Base-by-base conservation (phyloP, 2,797 vertebrate species). In the Sebastes trivittatus region DNA sequence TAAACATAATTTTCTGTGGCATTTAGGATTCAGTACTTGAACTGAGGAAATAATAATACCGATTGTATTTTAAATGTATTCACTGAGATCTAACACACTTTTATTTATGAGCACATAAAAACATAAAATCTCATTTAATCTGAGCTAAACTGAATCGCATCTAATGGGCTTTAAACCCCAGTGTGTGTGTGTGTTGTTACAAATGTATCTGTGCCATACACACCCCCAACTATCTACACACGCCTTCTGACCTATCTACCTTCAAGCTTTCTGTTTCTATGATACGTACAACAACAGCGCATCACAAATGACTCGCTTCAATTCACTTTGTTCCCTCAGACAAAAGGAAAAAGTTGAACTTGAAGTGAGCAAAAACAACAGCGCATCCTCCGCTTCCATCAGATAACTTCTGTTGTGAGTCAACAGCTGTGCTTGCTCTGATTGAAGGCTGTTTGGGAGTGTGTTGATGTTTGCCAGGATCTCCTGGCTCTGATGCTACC, bases 401-500 rank as follows among this genome's bases (percentile, higher is more conserved):
- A 72, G 25, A 74, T 23, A 32, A 32, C 18, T 66, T 27, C 38
- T 25, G 16, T 49, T 70, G 36, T n/a, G 29, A 81, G 60, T 55
- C 65, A 58, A n/a, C 68, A 65, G 79, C 72, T 23, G 22, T 16
- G 25, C 10, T 9, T n/a, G 59, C 27, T 80, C 55, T 46, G 69
- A 69, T 63, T 76, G 9, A 23, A 22, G 82, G 32, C 32, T 64
- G 69, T 72, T 64, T 60, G n/a, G 27, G 46, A 62, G 62, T 3
- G 11, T 30, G 67, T 49, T 66, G 63, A 72, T 78, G 80, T 81
- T 66, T 81, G 66, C 78, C 75, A 78, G 76, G 52, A 54, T 68
- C 68, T 54, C 11, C 52, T 75, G 80, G 71, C 78, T 81, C 84
- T 75, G 81, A 83, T 66, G 78, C 38, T 5, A 7, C 73, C 76